Evolutionary conservation across 2,113 vertebrate genomes (phyloP), one percentile per base, ranked within the genome.

Genomic region (Oreochromis aureus): DNA sequence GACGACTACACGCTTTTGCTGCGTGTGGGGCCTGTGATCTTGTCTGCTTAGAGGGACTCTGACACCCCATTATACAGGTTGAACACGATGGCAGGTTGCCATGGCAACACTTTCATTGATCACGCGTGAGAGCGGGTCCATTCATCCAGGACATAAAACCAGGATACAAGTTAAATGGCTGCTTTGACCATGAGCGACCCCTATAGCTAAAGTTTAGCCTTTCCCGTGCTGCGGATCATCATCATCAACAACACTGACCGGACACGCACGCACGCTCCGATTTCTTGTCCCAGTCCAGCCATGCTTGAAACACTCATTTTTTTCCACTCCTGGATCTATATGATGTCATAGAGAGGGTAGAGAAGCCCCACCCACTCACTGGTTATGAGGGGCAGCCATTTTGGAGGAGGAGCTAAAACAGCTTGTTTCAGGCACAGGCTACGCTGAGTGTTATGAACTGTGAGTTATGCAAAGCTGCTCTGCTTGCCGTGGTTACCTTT

Each of bases 401-500:
- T 71, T 27, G 41, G n/a, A 24, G 66, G 66, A 44, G 39, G 66
- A 6, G 41, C 22, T 73, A 18, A 73, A 73, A 73, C 69, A 27
- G 22, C 41, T 73, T 18, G 5, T 73, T 46, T 46, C 69, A 27
- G 41, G 8, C 22, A 16, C 19, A 73, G 39, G 41, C 22, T 73
- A 13, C 69, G 15, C 12, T 27, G 41, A 48, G 10, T 76, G 48
- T 19, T 0, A n/a, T 66, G 36, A 48, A 76, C 41, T 76, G 24
- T 7, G 6, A 76, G 44, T 78, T 48, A 78, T 51, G 71, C 16
- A 78, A 78, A 78, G 46, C 71, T 51, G 24, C 27, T 78, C 44
- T 51, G 39, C 8, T 71, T 46, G 22, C 44, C 15, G 6, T 13
- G 5, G 51, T 84, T 93, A 99, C 99, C 98, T 99, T 99, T 81